A percentile compares a stretch with the other conserved stretches of the same genome.
Conservation (phyloP, 2,797 vertebrate species). For the Sebastes glaucus region DNA sequence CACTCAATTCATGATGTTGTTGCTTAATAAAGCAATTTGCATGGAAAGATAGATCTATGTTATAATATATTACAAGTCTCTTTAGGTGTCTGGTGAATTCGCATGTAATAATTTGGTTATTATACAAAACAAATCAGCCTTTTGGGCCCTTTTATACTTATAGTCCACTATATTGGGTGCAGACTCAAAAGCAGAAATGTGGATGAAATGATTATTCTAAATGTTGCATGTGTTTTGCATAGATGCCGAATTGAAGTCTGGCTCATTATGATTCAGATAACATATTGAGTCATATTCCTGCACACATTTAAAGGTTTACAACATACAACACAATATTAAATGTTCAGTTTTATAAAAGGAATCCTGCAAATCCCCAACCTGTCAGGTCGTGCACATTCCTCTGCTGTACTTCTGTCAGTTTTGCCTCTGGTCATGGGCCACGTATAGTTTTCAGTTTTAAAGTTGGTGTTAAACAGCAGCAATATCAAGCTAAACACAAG, state of each 20-base stretch:
- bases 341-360: not conserved
- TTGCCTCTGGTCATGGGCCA: no score
- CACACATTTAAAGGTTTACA: not conserved
- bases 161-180: not conserved
- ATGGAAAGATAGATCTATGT: rapidly evolving
- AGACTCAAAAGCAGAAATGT: not conserved
- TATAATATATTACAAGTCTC: not conserved
- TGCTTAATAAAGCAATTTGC: not conserved
- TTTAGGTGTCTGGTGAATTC: not conserved
- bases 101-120: not conserved
- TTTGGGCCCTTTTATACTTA: not conserved
- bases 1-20: not conserved
- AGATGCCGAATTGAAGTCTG: not conserved
- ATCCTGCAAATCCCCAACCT: not conserved
- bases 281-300: not conserved
- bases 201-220: not conserved
- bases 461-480: no score
- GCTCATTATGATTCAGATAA: not conserved
- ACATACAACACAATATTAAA: not conserved
- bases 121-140: not conserved
- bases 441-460: no score
- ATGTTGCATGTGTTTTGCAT: not conserved
- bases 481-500: not conserved
- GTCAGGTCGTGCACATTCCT: constrained; percentile 11
- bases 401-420: not conserved